phyloP scores from a whole-genome alignment of 2,888 invertebrate genomes.

The Spisula subtruncata region DNA sequence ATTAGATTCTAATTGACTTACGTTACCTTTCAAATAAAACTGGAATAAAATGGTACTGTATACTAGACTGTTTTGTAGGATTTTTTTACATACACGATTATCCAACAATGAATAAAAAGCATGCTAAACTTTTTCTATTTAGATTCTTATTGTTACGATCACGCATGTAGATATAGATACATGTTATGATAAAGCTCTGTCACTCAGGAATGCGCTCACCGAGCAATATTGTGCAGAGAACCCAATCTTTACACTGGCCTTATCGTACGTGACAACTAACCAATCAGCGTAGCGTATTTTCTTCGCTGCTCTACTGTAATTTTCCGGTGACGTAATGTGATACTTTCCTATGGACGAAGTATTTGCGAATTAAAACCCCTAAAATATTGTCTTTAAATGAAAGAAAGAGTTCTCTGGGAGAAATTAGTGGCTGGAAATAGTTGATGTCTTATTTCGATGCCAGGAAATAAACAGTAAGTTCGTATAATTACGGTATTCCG shows the following conservation, averaged over 20 bases:
- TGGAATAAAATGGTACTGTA: too few species aligned
- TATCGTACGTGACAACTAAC: conserved; percentile 44
- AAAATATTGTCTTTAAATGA: conserved; percentile 3
- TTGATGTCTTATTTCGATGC: neutral
- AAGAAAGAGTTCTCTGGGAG: neutral
- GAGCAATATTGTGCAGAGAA: neutral
- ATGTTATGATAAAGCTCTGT: too few species aligned
- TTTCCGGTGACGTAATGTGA: conserved; percentile 73
- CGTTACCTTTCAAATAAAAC: too few species aligned
- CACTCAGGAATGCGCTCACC: too few species aligned
- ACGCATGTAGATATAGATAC: too few species aligned
- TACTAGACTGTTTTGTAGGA: too few species aligned
- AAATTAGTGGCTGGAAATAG: neutral
- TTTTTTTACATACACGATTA: too few species aligned
- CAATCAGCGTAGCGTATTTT: conserved; percentile 52
- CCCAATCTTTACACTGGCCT: conserved; percentile 1
- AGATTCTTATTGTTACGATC: too few species aligned
- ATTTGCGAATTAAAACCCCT: conserved; percentile 18
- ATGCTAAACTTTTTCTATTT: too few species aligned
- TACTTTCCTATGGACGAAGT: conserved; percentile 56
- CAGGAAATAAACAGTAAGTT: conserved; percentile 23
- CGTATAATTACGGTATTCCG: neutral
- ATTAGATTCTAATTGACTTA: too few species aligned
- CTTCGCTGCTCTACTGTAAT: conserved; percentile 45
- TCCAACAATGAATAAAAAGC: too few species aligned